Conservation (phyloP, 2,888 invertebrate species). For the Sarcophaga subvicina region DNA sequence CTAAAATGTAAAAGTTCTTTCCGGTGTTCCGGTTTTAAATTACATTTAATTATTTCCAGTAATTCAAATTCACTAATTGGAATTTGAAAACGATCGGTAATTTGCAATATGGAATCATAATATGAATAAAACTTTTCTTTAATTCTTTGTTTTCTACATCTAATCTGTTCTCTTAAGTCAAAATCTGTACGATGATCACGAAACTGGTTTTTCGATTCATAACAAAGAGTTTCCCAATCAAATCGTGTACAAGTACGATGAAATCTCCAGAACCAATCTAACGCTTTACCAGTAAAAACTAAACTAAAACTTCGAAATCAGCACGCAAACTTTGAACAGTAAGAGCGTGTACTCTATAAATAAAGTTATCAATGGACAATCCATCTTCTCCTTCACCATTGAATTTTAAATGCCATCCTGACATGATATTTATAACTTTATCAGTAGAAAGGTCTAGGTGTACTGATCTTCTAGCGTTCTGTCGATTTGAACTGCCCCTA, state of each 20-base stretch:
- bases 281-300: neutral
- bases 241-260: no score
- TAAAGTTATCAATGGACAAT: constrained; percentile 35
- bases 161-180: constrained; percentile 22
- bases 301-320: neutral
- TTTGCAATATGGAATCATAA: constrained; percentile 33
- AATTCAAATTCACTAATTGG: constrained; percentile 27
- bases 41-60: constrained; percentile 14
- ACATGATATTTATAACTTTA: constrained; percentile 31
- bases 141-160: constrained; percentile 21
- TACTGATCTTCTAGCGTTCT: no score
- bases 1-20: constrained; percentile 30
- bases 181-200: constrained; percentile 28
- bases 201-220: constrained; percentile 14
- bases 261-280: no score
- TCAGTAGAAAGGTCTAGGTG: neutral
- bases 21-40: neutral
- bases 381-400: constrained; percentile 14
- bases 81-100: constrained; percentile 24
- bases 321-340: no score
- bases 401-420: constrained; percentile 28
- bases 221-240: no score
- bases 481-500: no score
- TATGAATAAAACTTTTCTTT: constrained; percentile 20
- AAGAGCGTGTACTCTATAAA: constrained; percentile 20